Conservation (phyloP, 2,113 vertebrate species). For the Orcinus orca region DNA sequence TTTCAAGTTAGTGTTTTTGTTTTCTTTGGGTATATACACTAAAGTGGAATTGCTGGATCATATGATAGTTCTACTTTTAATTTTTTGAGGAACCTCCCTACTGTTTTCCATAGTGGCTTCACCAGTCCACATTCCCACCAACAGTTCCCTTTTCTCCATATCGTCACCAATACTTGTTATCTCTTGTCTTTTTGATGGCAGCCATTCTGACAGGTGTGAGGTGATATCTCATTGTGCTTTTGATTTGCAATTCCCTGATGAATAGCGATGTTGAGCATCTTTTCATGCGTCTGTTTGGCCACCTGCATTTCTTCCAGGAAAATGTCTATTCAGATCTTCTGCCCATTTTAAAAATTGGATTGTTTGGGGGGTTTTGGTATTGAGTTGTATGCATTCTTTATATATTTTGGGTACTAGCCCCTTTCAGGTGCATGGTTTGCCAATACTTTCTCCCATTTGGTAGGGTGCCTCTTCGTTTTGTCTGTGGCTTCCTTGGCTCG, state of each 20-base stretch:
- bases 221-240: neutral
- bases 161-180: neutral
- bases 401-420: no score
- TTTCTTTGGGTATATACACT: neutral
- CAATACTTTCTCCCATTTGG: no score
- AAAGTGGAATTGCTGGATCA: neutral
- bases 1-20: neutral
- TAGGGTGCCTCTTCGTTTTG: no score
- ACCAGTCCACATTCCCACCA: neutral
- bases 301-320: neutral
- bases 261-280: neutral
- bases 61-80: neutral
- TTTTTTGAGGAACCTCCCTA: neutral
- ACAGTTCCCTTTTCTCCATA: neutral
- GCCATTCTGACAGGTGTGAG: neutral
- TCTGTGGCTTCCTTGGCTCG: no score
- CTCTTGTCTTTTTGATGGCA: neutral
- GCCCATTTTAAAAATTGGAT: neutral
- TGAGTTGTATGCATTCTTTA: no score
- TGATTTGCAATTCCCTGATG: neutral
- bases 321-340: neutral
- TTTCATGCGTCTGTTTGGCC: neutral
- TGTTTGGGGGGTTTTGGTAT: neutral
- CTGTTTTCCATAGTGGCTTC: neutral
- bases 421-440: no score